Evolutionary conservation across 2,888 invertebrate species (phyloP).

Genomic region (Graphium colonna): DNA sequence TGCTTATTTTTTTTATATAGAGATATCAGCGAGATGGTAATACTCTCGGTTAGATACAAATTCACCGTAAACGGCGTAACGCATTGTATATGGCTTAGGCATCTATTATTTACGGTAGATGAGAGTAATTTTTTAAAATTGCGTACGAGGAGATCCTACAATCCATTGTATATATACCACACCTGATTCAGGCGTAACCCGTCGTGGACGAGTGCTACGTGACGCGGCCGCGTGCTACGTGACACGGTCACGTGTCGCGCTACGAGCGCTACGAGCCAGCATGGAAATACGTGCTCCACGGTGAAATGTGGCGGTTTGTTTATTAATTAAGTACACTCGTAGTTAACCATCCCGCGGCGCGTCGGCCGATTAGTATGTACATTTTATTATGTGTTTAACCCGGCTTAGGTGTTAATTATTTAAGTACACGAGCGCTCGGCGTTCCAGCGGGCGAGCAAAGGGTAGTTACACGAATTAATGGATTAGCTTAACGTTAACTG

Average conservation of each 20-base stretch:
- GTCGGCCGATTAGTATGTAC: slow-evolving; percentile 10
- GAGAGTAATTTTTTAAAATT: background rate
- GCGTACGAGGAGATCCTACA: background rate
- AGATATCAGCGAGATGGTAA: too few relatives aligned
- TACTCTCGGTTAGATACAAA: too few relatives aligned
- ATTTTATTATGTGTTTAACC: slow-evolving; percentile 9
- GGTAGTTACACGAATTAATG: background rate
- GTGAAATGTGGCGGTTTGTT: slow-evolving; percentile 9
- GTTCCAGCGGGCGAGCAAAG: background rate
- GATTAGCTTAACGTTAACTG: background rate
- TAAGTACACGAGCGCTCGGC: background rate
- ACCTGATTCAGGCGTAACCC: slow-evolving; percentile 49
- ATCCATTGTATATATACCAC: slow-evolving; percentile 41
- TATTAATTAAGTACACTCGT: slow-evolving; percentile 13
- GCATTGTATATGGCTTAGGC: background rate
- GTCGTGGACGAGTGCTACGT: slow-evolving; percentile 28
- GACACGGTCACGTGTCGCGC: slow-evolving; percentile 15
- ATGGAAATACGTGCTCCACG: background rate
- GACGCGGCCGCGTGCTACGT: slow-evolving; percentile 2
- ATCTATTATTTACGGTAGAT: background rate
- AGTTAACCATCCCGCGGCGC: background rate
- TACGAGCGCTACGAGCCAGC: background rate
- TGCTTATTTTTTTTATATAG: too few relatives aligned
- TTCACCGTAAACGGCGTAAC: too few relatives aligned
- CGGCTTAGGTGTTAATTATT: slow-evolving; percentile 8